A percentile compares a stretch with the other conserved stretches of the same genome.
Evolutionary conservation across 1,140 invertebrate genomes (phyloP).

Genomic region (Triops longicaudatus): DNA sequence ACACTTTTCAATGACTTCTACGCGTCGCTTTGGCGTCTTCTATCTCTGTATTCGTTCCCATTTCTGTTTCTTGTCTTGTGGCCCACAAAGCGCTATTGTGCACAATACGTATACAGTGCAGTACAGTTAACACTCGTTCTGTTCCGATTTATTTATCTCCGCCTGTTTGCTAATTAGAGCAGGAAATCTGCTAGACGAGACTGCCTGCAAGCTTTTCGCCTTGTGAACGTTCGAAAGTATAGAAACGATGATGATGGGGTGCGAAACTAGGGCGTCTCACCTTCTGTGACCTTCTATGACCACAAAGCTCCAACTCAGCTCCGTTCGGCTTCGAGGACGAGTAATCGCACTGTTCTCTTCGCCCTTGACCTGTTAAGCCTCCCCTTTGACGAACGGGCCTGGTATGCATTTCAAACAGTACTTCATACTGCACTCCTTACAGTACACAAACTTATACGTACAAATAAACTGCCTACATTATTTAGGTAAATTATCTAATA

Average conservation of each 20-base stretch:
- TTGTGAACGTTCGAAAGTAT: too few relatives aligned
- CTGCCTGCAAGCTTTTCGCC: too few relatives aligned
- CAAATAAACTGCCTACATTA: too few relatives aligned
- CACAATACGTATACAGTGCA: too few relatives aligned
- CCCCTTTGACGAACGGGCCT: neutral
- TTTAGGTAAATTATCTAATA: too few relatives aligned
- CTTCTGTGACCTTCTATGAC: neutral
- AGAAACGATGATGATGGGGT: neutral
- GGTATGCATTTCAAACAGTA: too few relatives aligned
- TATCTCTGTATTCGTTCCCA: neutral
- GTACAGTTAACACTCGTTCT: neutral
- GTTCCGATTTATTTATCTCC: neutral
- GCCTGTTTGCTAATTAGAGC: neutral
- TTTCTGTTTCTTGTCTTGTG: neutral
- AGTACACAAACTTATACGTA: too few relatives aligned
- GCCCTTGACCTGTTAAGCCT: slow-evolving; percentile 4
- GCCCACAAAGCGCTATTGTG: neutral
- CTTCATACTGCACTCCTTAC: too few relatives aligned
- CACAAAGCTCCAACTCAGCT: too few relatives aligned
- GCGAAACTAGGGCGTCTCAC: neutral
- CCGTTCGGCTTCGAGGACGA: neutral
- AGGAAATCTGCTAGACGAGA: neutral
- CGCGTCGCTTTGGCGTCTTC: neutral
- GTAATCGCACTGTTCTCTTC: neutral
- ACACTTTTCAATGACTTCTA: too few relatives aligned